phyloP scores from a whole-genome alignment of 2,113 vertebrate species.

The Dasypus novemcinctus region DNA sequence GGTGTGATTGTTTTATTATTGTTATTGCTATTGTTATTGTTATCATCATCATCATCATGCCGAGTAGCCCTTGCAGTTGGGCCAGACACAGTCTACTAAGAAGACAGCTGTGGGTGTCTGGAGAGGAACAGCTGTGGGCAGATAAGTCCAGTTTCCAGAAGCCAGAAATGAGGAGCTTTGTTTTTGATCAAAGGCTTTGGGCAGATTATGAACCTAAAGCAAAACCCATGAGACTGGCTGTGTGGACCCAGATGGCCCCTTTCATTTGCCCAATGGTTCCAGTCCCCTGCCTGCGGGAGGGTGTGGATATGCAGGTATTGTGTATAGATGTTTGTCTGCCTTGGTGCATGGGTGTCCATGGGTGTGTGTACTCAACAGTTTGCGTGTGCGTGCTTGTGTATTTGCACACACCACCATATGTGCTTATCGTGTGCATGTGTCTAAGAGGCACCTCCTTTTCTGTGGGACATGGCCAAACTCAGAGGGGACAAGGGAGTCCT shows the following conservation, averaged over 20 bases:
- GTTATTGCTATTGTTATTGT: accelerated
- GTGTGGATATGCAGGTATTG: not conserved
- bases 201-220: not conserved
- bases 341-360: not conserved
- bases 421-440: not conserved
- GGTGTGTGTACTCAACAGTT: not conserved
- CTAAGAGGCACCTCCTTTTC: not conserved
- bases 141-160: not conserved
- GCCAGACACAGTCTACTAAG: not conserved
- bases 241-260: not conserved
- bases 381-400: not conserved
- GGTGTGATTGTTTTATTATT: not conserved
- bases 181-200: not conserved
- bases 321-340: not conserved
- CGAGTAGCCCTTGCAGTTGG: not conserved
- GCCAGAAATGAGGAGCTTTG: slow-evolving; percentile 1
- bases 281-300: not conserved
- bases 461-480: not conserved
- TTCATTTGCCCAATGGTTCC: not conserved
- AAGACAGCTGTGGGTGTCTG: slow-evolving; percentile 36
- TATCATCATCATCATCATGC: not conserved
- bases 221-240: not conserved
- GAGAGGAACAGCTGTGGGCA: not conserved
- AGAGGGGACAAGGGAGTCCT: not conserved
- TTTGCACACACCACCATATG: not conserved